A percentile compares a stretch with the other conserved stretches of the same genome.
Evolutionary conservation across 1,140 invertebrate genomes (phyloP).

Genomic region (Vanessa tameamea): DNA sequence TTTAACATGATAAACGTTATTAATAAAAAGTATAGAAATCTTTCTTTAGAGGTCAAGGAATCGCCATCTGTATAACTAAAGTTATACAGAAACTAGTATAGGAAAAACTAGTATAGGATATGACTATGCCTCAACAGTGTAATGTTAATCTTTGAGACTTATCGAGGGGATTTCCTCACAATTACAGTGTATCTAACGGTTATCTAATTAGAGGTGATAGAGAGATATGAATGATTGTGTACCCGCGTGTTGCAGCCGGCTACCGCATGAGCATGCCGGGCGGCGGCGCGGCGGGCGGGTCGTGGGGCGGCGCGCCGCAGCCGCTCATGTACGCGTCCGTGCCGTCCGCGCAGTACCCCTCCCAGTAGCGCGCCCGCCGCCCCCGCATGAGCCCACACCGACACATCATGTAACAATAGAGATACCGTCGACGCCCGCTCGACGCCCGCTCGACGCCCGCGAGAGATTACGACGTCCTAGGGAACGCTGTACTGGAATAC

Average conservation of each 20-base stretch:
- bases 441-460: neutral
- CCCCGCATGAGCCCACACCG: slow-evolving; percentile 3
- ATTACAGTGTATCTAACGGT: too few species aligned
- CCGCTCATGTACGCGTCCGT: slow-evolving; percentile 73
- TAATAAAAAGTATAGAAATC: neutral
- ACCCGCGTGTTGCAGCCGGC: slow-evolving; percentile 52
- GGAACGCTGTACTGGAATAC: neutral
- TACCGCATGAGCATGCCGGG: slow-evolving; percentile 76
- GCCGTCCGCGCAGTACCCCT: slow-evolving; percentile 75
- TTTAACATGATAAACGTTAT: neutral
- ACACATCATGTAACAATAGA: slow-evolving; percentile 9
- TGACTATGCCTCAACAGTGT: too few species aligned
- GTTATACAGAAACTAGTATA: too few species aligned
- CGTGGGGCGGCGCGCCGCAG: slow-evolving; percentile 59
- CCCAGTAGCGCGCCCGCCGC: slow-evolving; percentile 59
- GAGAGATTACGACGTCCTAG: neutral
- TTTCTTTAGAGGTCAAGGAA: neutral
- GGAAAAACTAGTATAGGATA: too few species aligned
- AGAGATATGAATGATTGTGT: too few species aligned
- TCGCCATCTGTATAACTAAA: too few species aligned
- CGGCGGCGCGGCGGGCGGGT: slow-evolving; percentile 54
- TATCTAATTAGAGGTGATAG: too few species aligned
- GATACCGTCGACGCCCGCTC: neutral
- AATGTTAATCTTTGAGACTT: too few species aligned
- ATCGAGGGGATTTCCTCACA: too few species aligned